Base-by-base conservation (phyloP, 2,888 invertebrate genomes). In the Plagodis pulveraria region DNA sequence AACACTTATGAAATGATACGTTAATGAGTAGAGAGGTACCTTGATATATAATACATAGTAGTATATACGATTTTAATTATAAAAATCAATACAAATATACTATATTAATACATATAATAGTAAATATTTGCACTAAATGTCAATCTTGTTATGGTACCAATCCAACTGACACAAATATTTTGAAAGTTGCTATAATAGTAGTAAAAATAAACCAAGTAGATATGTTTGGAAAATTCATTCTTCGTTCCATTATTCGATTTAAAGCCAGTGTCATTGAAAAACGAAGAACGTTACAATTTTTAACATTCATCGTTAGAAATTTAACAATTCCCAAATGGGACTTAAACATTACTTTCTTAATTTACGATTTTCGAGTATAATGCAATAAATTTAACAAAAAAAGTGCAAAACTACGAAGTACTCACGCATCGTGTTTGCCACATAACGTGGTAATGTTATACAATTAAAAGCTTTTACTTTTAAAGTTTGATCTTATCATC, bases 141-240 rank as follows among this genome's bases (percentile, higher is more conserved):
- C 22, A 22, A 22, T 22, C 22, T 4, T 22, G 22, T 22, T 22
- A 22, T 22, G 22, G 22, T 22, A 22, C 22, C 22, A 22, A 22
- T 22, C 22, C 22, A 22, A n/a, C n/a, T 22, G 22, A 22, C 4
- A 22, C 22, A 22, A 22, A 22, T 22, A 22, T 55, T 40, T 62
- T 63, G 68, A 59, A 65, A 22, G 22, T 22, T 22, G 22, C 22
- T 22, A 68, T 62, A 68, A 70, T 66, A 54, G 65, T 67, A 63
- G 66, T 67, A 70, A 22, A n/a, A 57, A 65, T 67, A 60, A 58
- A 41, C 7, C 57, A 57, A 60, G 58, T 65, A 63, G 75, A 77
- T 77, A 76, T 77, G 75, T 73, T 4, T 57, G 70, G 62, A 62
- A 59, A 69, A 65, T 71, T 68, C 45, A 45, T 42, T 50, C 42